Evolutionary conservation across 53 echinoderm and acorn worm genomes (phyloP).

Genomic region (Glandiceps talaboti): DNA sequence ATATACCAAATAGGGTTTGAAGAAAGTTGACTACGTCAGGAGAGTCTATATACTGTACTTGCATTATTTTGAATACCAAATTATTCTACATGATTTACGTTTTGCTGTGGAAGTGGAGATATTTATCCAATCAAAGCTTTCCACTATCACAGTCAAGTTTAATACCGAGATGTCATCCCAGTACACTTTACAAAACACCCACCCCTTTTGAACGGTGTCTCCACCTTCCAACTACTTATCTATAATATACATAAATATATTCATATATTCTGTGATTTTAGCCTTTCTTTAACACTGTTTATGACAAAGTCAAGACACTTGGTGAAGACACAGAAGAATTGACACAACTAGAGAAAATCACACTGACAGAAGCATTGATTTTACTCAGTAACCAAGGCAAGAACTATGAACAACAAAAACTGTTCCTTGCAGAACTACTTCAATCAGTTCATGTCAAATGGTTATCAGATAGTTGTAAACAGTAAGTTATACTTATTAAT

Average conservation of each 20-base stretch:
- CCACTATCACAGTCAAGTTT: no score
- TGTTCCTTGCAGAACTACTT: conserved; percentile 70
- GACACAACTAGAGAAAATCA: conserved; percentile 83
- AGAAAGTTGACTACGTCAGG: no score
- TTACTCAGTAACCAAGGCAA: conserved; percentile 84
- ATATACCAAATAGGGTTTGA: no score
- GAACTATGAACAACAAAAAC: conserved; percentile 58
- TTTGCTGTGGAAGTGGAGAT: no score
- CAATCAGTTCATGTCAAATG: conserved; percentile 53
- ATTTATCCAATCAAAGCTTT: no score
- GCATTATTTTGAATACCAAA: no score
- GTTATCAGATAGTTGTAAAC: conserved; percentile 43
- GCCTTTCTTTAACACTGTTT: conserved; percentile 84
- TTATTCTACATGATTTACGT: no score
- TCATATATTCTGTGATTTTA: conserved; percentile 10
- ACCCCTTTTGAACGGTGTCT: neutral
- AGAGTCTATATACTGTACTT: no score
- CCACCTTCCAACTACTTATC: neutral
- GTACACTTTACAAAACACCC: neutral
- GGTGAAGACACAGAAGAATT: conserved; percentile 70
- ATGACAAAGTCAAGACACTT: conserved; percentile 40
- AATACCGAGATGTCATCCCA: no score
- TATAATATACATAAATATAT: neutral
- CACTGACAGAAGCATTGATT: conserved; percentile 76
- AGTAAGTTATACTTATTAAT: conserved; percentile 27